Evolutionary conservation across 2,888 invertebrate genomes (phyloP).

Genomic region (Nephrotoma flavescens): DNA sequence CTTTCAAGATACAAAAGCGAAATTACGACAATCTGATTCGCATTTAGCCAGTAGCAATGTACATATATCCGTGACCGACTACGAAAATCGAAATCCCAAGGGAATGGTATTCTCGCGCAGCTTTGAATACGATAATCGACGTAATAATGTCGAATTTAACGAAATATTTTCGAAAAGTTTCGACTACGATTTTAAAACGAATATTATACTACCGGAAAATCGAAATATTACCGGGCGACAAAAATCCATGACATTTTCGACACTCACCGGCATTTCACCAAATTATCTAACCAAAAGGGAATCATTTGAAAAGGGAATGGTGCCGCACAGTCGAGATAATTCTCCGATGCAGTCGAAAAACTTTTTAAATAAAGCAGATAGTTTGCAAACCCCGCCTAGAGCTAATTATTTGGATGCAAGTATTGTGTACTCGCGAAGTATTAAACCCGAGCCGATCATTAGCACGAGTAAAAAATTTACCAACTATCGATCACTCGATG

Average conservation of each 20-base stretch:
- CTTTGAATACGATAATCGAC: conserved; percentile 30
- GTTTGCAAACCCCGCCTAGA: conserved; percentile 14
- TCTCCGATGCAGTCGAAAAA: conserved; percentile 22
- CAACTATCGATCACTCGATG: conserved; percentile 3
- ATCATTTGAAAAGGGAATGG: conserved; percentile 12
- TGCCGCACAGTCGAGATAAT: conserved; percentile 25
- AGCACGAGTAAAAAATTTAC: not conserved
- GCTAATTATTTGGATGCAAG: conserved; percentile 21
- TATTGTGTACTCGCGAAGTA: conserved; percentile 26
- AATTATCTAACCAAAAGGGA: conserved; percentile 31
- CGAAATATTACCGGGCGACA: conserved; percentile 9
- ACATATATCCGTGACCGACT: conserved; percentile 4
- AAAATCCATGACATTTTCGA: conserved; percentile 28
- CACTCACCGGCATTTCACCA: conserved; percentile 29
- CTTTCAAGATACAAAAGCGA: conserved; percentile 41
- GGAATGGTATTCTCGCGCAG: conserved; percentile 33
- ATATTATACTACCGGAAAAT: conserved; percentile 4
- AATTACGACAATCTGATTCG: conserved; percentile 12
- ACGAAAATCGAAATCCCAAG: conserved; percentile 13
- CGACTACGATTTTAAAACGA: conserved; percentile 25
- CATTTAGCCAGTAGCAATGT: not conserved
- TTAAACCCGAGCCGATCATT: conserved; percentile 22
- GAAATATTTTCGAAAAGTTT: conserved; percentile 32
- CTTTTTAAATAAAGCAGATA: conserved; percentile 19
- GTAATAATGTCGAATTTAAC: conserved; percentile 24